Conservation (phyloP, 2,888 invertebrate genomes). For the Philereme vetulata region DNA sequence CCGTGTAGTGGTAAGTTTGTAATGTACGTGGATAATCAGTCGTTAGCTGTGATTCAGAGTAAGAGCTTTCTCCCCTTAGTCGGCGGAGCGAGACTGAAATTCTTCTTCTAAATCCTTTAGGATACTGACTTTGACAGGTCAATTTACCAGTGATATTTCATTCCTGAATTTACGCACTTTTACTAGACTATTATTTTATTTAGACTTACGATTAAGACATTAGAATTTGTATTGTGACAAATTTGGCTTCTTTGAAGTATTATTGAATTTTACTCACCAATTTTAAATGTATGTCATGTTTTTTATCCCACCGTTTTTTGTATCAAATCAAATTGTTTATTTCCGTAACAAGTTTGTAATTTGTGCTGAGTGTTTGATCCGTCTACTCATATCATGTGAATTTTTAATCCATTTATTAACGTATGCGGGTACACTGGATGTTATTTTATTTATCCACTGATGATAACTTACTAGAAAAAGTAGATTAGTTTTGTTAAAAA, state of each 20-base stretch:
- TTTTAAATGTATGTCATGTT: constrained; percentile 21
- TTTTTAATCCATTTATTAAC: no score
- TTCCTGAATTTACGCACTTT: constrained; percentile 1
- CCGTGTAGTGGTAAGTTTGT: constrained; percentile 62
- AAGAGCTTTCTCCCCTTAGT: constrained; percentile 61
- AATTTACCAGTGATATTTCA: not conserved
- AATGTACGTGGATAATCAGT: constrained; percentile 62
- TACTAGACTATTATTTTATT: not conserved
- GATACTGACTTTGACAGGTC: not conserved
- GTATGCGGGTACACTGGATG: no score
- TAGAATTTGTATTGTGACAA: constrained; percentile 11
- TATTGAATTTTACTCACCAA: constrained; percentile 15
- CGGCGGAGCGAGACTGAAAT: constrained; percentile 64
- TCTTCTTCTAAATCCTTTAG: constrained; percentile 51
- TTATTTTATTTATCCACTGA: no score
- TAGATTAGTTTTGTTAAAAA: no score
- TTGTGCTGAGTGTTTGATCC: no score
- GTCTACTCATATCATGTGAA: no score
- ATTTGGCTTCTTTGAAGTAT: not conserved
- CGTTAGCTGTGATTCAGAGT: constrained; percentile 56
- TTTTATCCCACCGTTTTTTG: no score
- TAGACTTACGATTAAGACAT: constrained; percentile 8
- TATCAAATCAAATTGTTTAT: no score
- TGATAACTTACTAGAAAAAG: no score
- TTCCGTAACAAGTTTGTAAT: no score